Conservation (phyloP, 2,113 vertebrate genomes). For the Sinocyclocheilus maitianheensis region DNA sequence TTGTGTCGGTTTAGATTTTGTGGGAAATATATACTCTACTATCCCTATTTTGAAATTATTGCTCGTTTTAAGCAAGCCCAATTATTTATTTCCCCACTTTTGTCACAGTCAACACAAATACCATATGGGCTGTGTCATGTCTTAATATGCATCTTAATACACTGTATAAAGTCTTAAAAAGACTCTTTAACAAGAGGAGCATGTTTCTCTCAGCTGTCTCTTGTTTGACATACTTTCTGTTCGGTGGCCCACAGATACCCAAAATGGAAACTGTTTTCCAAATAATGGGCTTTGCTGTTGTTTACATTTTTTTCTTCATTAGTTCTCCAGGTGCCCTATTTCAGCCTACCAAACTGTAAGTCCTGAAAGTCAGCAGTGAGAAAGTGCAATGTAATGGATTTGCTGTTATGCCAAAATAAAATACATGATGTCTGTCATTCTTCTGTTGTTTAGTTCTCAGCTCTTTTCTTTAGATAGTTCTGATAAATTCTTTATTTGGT, state of each 20-base stretch:
- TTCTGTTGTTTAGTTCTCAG: not conserved
- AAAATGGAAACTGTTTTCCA: constrained; percentile 26
- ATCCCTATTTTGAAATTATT: not conserved
- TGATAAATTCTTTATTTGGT: not conserved
- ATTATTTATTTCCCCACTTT: not conserved
- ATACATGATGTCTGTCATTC: constrained; percentile 31
- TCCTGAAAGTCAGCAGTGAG: constrained; percentile 42
- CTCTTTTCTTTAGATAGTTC: not conserved
- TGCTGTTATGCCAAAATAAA: constrained; percentile 42
- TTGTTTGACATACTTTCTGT: constrained; percentile 2
- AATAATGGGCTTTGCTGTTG: constrained; percentile 45
- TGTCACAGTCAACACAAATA: not conserved
- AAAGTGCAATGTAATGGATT: constrained; percentile 33
- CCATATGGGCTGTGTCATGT: not conserved
- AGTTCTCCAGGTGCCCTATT: constrained; percentile 40
- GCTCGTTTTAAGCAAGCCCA: not conserved
- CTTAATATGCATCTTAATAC: not conserved
- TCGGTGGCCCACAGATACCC: constrained; percentile 13
- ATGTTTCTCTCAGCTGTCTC: constrained; percentile 1
- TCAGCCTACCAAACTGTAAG: constrained; percentile 25
- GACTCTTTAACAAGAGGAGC: not conserved
- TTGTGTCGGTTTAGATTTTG: constrained; percentile 29
- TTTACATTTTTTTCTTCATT: constrained; percentile 47
- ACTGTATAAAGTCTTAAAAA: not conserved
- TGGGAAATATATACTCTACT: not conserved